Evolutionary conservation across 2,797 vertebrate species (phyloP).

Genomic region (Gymnocypris eckloni): DNA sequence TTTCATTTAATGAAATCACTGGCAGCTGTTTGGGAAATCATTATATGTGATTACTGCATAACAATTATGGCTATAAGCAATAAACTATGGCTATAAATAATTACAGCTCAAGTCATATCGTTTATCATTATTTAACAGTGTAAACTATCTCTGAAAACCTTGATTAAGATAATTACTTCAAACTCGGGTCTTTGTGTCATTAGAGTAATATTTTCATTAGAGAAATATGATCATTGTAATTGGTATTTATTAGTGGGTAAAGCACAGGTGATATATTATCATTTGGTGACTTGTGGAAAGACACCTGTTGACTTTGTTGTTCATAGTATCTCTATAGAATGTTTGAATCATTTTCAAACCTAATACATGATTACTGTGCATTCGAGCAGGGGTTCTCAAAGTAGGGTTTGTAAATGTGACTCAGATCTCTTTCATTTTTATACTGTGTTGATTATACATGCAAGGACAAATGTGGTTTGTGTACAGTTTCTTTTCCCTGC

Average conservation of each 20-base stretch:
- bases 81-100: not conserved
- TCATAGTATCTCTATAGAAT: not conserved
- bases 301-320: not conserved
- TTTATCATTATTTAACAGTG: constrained; percentile 15
- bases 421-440: not conserved
- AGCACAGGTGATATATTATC: not conserved
- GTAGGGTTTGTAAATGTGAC: no score
- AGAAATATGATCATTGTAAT: not conserved
- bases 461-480: not conserved
- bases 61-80: not conserved
- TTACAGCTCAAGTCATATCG: not conserved
- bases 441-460: not conserved
- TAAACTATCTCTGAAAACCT: constrained; percentile 5
- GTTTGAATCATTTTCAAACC: not conserved
- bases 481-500: not conserved
- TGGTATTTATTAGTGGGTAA: constrained; percentile 3
- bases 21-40: constrained; percentile 2
- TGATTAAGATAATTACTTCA: not conserved
- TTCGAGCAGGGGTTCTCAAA: not conserved
- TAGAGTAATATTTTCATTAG: not conserved
- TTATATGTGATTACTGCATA: constrained; percentile 9
- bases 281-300: not conserved
- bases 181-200: not conserved
- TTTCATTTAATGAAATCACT: constrained; percentile 26
- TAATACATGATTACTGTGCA: not conserved